A percentile compares a stretch with the other conserved stretches of the same genome.
phyloP scores from a whole-genome alignment of 2,888 invertebrate species.

The Diplolepis rosae region DNA sequence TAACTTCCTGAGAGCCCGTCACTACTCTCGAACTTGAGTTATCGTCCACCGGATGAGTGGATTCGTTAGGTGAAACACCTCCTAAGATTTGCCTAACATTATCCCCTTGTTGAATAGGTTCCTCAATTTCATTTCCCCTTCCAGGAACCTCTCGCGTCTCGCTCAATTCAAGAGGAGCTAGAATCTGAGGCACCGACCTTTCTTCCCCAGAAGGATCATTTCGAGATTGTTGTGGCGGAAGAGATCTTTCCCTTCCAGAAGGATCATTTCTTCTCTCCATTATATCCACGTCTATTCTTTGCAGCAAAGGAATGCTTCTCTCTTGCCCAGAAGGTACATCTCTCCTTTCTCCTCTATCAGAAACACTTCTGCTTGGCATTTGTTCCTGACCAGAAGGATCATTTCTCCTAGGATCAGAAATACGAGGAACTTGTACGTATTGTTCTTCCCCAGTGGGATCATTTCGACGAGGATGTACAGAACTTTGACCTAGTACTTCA shows the following conservation, averaged over 20 bases:
- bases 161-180: constrained; percentile 57
- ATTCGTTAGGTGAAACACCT: constrained; percentile 66
- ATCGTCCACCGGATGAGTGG: constrained; percentile 58
- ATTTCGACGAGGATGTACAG: constrained; percentile 68
- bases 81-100: constrained; percentile 68
- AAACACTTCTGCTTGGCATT: constrained; percentile 50
- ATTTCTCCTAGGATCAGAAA: constrained; percentile 66
- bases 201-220: constrained; percentile 71
- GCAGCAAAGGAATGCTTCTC: constrained; percentile 51
- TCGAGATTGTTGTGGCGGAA: constrained; percentile 62
- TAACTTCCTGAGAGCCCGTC: constrained; percentile 68
- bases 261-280: constrained; percentile 69
- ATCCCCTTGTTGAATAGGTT: constrained; percentile 56
- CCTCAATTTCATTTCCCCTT: constrained; percentile 62
- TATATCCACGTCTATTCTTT: constrained; percentile 57
- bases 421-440: constrained; percentile 58
- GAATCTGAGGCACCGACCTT: constrained; percentile 53
- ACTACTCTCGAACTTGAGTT: constrained; percentile 64
- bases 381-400: constrained; percentile 69
- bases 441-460: constrained; percentile 71
- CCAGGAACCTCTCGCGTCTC: constrained; percentile 67
- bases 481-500: constrained; percentile 71
- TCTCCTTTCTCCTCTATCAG: constrained; percentile 65
- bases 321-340: constrained; percentile 71
- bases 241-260: constrained; percentile 64